These are phyloP conservation scores for Rattus norvegicus DNA, from an alignment of 2,113 vertebrate genomes.

Conservation along the genomic window DNA sequence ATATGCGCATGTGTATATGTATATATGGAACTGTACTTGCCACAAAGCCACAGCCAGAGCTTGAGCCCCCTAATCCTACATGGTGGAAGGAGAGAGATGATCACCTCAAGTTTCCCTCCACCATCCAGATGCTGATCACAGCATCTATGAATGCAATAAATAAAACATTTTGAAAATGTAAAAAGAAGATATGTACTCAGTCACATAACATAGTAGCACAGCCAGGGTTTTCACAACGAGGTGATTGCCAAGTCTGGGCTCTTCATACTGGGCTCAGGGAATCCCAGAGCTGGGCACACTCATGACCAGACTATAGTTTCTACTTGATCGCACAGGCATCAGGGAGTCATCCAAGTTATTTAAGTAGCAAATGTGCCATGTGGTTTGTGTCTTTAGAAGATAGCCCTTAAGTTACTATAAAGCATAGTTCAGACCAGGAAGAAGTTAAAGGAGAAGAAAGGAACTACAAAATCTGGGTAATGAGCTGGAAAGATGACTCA, in stretches of 20 bases:
- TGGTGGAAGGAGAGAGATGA: neutral
- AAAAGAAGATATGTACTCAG: neutral
- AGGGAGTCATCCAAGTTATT: neutral
- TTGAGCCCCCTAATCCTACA: neutral
- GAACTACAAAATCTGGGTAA: neutral
- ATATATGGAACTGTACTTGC: neutral
- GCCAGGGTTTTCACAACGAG: neutral
- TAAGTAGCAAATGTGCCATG: neutral
- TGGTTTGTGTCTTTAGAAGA: slow-evolving; percentile 42
- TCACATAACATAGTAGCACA: neutral
- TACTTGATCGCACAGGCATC: neutral
- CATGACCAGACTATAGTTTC: neutral
- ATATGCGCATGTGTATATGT: too few species aligned
- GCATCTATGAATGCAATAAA: too few species aligned
- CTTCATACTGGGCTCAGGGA: neutral
- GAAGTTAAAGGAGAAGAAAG: neutral
- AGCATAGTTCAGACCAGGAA: neutral
- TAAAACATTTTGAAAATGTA: neutral
- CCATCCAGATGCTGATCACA: neutral
- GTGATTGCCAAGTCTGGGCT: neutral
- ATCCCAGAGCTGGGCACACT: neutral
- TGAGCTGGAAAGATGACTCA: neutral
- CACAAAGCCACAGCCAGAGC: neutral
- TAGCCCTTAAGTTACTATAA: neutral
- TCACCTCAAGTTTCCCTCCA: neutral